Evolutionary conservation across 2,888 invertebrate genomes (phyloP), one percentile per base, ranked within the genome.

Genomic region (Dasypolia templi): DNA sequence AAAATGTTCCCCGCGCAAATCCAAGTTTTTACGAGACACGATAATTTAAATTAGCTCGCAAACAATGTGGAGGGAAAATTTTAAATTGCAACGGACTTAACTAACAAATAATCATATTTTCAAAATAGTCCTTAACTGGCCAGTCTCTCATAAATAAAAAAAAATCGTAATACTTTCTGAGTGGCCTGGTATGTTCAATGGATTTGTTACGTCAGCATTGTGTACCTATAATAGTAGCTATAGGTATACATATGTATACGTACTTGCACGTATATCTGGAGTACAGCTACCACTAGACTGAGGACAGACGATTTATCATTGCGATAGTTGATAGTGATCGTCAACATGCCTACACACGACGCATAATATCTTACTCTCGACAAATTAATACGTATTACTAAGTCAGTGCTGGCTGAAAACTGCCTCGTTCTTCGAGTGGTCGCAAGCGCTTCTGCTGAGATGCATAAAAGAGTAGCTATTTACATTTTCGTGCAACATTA

Each of bases 251-350:
- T 5, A 6, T 32, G 19, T 6, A 4, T 42, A 22, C 32, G 6
- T 35, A 35, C 19, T 17, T 64, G 26, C 14, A 32, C 26, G n/a
- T 58, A 3, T 42, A 39, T 39, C n/a, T 59, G 39, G 9, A 42
- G 62, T 49, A 26, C 49, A 44, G 46, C 44, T 12, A 19, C 35
- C 26, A 22, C 29, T 53, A 75, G 51, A 78, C 75, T 22, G 22
- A 29, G 29, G n/a, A n/a, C 29, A 71, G 75, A 78, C 71, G 44
- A 39, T n/a, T 44, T 4, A 39, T n/a, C 42, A 19, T 51, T 70
- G 32, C 2, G 7, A 49, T 35, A n/a, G 22, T 68, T 49, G 42
- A 77, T 44, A 68, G 22, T 17, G 19, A 66, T 11, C 66, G 46
- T 66, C 46, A 39, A 49, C n/a, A 55, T 26, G 9, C 19, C 4